Percentiles rank a stretch among this genome's conserved stretches.
phyloP scores from a whole-genome alignment of 2,888 invertebrate species.

The Microdon myrmicae region DNA sequence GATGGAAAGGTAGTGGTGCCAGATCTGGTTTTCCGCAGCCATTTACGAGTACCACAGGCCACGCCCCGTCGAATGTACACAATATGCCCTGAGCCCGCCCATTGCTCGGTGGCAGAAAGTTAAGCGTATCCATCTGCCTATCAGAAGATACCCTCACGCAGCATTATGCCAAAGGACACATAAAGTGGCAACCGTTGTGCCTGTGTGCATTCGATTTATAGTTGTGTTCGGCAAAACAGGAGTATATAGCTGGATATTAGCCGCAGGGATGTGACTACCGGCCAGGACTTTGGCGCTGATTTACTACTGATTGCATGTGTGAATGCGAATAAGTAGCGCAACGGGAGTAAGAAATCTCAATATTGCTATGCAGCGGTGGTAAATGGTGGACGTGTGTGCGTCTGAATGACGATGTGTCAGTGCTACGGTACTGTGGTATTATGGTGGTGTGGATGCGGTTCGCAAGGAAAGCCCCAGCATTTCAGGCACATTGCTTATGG shows the following conservation, averaged over 20 bases:
- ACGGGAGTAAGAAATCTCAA: neutral
- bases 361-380: neutral
- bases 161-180: conserved; percentile 34
- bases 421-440: too few relatives aligned
- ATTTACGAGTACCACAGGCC: conserved; percentile 64
- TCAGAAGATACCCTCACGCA: conserved; percentile 44
- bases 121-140: conserved; percentile 45
- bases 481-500: conserved; percentile 34
- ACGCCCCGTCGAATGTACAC: conserved; percentile 57
- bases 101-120: conserved; percentile 10
- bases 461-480: conserved; percentile 5
- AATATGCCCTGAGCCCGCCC: conserved; percentile 37
- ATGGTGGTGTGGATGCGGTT: too few relatives aligned
- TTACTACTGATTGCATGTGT: conserved; percentile 32
- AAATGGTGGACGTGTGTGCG: conserved; percentile 5
- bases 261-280: conserved; percentile 63
- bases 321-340: conserved; percentile 3
- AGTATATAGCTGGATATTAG: conserved; percentile 43
- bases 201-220: neutral
- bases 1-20: conserved; percentile 13
- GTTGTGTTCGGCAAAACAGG: conserved; percentile 12
- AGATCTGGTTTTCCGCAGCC: conserved; percentile 57
- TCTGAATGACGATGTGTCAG: neutral
- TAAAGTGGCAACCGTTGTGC: conserved; percentile 8
- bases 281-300: conserved; percentile 62